These are phyloP conservation scores for Torymus auratus DNA, from an alignment of 2,888 invertebrate species.

Conservation along the genomic window DNA sequence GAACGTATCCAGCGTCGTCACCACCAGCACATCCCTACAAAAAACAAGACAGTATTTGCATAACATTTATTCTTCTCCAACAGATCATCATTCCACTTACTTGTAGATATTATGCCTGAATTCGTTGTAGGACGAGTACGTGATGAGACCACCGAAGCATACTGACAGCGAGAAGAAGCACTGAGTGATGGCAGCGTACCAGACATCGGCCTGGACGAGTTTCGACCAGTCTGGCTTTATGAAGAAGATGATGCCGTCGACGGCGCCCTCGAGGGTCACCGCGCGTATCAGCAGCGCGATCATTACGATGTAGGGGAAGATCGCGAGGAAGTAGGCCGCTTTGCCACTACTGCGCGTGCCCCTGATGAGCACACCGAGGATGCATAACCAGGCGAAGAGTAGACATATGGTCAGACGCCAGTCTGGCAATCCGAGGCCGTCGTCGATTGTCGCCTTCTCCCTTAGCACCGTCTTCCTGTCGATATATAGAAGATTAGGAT, in stretches of 20 bases:
- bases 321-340: conserved; percentile 84
- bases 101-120: conserved; percentile 81
- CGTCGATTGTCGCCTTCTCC: conserved; percentile 77
- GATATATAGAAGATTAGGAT: neutral
- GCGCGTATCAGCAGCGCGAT: conserved; percentile 80
- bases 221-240: conserved; percentile 83
- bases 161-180: conserved; percentile 82
- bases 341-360: conserved; percentile 82
- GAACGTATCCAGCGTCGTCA: conserved; percentile 89
- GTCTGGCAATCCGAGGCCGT: conserved; percentile 80
- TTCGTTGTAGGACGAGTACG: conserved; percentile 81
- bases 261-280: conserved; percentile 81
- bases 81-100: conserved; percentile 67
- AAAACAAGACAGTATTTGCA: too few relatives aligned
- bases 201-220: conserved; percentile 81
- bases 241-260: conserved; percentile 82
- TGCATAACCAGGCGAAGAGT: conserved; percentile 78
- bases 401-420: conserved; percentile 79
- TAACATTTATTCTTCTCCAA: too few relatives aligned
- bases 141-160: conserved; percentile 82
- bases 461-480: conserved; percentile 79
- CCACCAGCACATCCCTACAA: conserved; percentile 84
- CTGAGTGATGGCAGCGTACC: conserved; percentile 83
- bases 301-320: conserved; percentile 83
- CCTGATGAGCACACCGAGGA: conserved; percentile 78